Evolutionary conservation across 1,140 invertebrate genomes (phyloP), one percentile per base, ranked within the genome.

Genomic region (Theocolax elegans): DNA sequence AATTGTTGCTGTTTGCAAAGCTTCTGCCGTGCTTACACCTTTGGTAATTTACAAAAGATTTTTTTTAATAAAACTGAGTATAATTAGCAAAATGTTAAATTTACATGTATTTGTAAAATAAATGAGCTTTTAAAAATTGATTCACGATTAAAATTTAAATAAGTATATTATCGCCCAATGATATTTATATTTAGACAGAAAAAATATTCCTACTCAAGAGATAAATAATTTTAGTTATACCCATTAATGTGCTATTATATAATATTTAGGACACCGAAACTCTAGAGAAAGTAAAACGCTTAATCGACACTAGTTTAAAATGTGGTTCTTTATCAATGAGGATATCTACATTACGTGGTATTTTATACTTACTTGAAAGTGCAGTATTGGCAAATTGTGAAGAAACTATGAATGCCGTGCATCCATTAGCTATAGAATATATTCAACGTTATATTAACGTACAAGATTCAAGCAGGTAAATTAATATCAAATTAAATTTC

Each of bases 351-450:
- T 80, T 95, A 19, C 89, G 93, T 79, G 93, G 93, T 1, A 81
- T 92, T n/a, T 83, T 95, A 7, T 95, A 93, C 81, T 80, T 96
- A 49, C 83, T 95, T 42, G 90, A 90, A 88, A 92, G 88, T 70
- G 89, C 87, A 58, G 84, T 87, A 66, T 79, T 89, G 12, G 83
- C 87, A 2, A 88, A 88, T 67, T 89, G 87, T 59, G 86, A 87
- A 19, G 90, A 91, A 67, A 88, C 90, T 51, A 85, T 89, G 76
- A 87, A 88, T 71, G 76, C 88, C 56, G 79, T 94, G 54, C 82
- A 92, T 67, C 88, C 90, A 17, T 79, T 91, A 48, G 87, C 91
- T 48, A 87, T 90, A 29, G 91, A 93, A 69, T 93, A 92, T 76
- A 88, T 94, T 73, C 86, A 90, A 75, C 89, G 88, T 64, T 88